These are phyloP conservation scores for Kryphioiulus occultus DNA, from an alignment of 2,888 invertebrate species.

Conservation along the genomic window DNA sequence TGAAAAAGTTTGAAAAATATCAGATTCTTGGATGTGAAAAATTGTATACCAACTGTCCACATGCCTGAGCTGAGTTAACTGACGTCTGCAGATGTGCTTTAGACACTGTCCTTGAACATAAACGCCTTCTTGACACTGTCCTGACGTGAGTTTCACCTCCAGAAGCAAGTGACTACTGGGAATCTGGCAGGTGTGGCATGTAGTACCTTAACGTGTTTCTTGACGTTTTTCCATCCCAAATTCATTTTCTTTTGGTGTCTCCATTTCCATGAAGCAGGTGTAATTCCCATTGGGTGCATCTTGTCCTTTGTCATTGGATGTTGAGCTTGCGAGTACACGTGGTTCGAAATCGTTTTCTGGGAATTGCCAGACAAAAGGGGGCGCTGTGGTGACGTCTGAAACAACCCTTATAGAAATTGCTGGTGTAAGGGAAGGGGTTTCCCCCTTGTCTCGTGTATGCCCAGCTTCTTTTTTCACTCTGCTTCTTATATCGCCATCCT, in stretches of 20 bases:
- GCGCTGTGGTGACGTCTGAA: background rate
- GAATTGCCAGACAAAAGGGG: conserved; percentile 8
- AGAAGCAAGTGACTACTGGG: too few relatives aligned
- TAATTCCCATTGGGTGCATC: background rate
- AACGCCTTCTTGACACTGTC: too few relatives aligned
- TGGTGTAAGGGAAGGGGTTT: background rate
- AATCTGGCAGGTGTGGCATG: background rate
- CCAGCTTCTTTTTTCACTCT: background rate
- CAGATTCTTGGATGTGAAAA: too few relatives aligned
- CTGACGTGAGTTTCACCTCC: too few relatives aligned
- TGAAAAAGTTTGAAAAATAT: too few relatives aligned
- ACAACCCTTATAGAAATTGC: background rate
- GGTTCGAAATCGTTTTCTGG: background rate
- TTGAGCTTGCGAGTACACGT: background rate
- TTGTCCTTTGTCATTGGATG: background rate
- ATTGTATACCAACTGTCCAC: too few relatives aligned
- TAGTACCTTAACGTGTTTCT: too few relatives aligned
- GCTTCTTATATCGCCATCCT: background rate
- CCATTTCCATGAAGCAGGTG: background rate
- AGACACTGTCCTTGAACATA: too few relatives aligned
- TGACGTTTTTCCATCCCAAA: background rate
- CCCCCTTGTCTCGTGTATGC: background rate
- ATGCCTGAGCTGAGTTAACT: too few relatives aligned
- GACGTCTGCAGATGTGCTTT: too few relatives aligned
- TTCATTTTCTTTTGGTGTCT: background rate